Base-by-base conservation (phyloP, 2,888 invertebrate genomes). In the Acronicta aceris region DNA sequence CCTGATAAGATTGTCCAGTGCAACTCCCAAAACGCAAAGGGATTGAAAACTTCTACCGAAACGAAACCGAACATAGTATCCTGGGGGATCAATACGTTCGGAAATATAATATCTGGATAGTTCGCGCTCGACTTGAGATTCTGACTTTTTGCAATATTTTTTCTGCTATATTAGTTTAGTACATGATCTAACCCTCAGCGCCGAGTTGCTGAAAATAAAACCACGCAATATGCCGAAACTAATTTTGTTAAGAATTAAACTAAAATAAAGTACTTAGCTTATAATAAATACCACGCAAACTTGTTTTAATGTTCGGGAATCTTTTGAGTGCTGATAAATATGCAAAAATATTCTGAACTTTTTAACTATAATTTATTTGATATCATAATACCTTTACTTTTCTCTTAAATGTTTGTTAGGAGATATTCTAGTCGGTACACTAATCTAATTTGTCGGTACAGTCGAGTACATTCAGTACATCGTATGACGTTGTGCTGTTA, bases 1-100 rank as follows among this genome's bases (percentile, higher is more conserved):
- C 84, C 86, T 91, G 94, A 94, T 94, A 93, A 94, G 93, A 94
- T 94, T 94, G 94, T 94, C 93, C 92, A 92, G 89, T 92, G 92
- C 93, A 93, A 92, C 90, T 93, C 94, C 93, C 94, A 86, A 84
- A 91, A 91, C 93, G 88, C 93, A 88, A 88, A 93, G 93, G 94
- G 93, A 92, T 93, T 93, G 91, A 90, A 93, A 94, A 94, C 87
- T 93, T 94, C 86, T 80, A 87, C 89, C 86, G 91, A 91, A 92
- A 91, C 90, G 91, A 91, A 93, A 92, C 91, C 89, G 91, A 90
- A 91, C 92, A 89, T 84, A 84, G 73, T 76, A 88, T 93, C 94
- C 93, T 89, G 33, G 52, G 93, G 93, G 94, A 93, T 93, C 93
- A 93, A 94, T 94, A 93, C 88, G 87, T 93, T 90, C 81, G 81